phyloP scores from a whole-genome alignment of 1,140 invertebrate genomes.

The Dendrolimus punctatus region DNA sequence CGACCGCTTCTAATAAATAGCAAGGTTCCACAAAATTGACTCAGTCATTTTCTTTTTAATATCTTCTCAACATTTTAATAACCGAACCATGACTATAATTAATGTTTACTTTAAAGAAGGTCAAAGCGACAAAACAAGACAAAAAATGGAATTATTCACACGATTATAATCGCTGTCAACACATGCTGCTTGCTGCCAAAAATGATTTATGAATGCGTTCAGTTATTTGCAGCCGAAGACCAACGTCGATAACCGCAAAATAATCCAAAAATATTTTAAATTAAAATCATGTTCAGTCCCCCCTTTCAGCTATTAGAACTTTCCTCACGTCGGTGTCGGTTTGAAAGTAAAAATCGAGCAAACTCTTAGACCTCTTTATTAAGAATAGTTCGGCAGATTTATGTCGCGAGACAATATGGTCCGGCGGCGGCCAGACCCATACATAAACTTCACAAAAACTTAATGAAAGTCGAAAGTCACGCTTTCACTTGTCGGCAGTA shows the following conservation, averaged over 20 bases:
- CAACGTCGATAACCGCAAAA: too few relatives aligned
- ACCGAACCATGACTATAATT: too few relatives aligned
- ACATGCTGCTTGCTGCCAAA: too few relatives aligned
- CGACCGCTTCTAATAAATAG: slow-evolving; percentile 14
- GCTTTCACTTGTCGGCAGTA: slow-evolving; percentile 63
- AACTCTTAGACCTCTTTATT: slow-evolving; percentile 26
- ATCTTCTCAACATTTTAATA: too few relatives aligned
- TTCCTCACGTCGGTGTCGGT: slow-evolving; percentile 10
- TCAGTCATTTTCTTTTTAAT: neutral
- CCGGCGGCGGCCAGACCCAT: slow-evolving; percentile 40
- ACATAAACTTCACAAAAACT: slow-evolving; percentile 63
- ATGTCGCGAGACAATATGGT: slow-evolving; percentile 63
- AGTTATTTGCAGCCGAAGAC: too few relatives aligned
- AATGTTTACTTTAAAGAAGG: too few relatives aligned
- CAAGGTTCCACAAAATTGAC: slow-evolving; percentile 11
- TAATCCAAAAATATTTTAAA: neutral
- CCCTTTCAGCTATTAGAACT: slow-evolving; percentile 3
- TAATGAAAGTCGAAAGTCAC: slow-evolving; percentile 67
- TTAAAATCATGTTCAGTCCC: slow-evolving; percentile 1
- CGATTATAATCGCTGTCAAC: too few relatives aligned
- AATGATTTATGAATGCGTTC: too few relatives aligned
- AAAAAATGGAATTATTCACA: too few relatives aligned
- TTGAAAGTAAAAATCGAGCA: slow-evolving; percentile 27
- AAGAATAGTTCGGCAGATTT: slow-evolving; percentile 36
- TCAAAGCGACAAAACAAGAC: too few relatives aligned